Evolutionary conservation across 2,888 invertebrate genomes (phyloP).

Genomic region (Pimpla rufipes): DNA sequence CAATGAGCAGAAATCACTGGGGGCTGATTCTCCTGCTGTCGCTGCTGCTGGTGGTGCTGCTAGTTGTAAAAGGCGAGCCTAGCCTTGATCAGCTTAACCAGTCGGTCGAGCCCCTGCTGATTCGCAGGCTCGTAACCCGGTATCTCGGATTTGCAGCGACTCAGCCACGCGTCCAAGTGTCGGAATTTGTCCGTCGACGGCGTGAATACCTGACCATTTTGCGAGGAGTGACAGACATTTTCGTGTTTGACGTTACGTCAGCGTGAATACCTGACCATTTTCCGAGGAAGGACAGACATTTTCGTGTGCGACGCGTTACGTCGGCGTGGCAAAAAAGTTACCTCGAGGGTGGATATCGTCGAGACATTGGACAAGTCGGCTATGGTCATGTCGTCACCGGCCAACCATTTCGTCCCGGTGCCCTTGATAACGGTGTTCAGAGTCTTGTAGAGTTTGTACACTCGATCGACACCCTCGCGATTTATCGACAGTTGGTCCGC

Average conservation of each 20-base stretch:
- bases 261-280: not conserved
- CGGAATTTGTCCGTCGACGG: constrained; percentile 8
- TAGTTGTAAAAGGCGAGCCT: not conserved
- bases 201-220: constrained; percentile 22
- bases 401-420: not conserved
- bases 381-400: constrained; percentile 37
- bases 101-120: constrained; percentile 84
- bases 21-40: not conserved
- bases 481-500: not conserved
- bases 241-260: not conserved
- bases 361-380: constrained; percentile 54
- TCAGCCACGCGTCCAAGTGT: constrained; percentile 30
- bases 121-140: constrained; percentile 86
- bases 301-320: not conserved
- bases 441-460: constrained; percentile 16
- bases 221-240: not conserved
- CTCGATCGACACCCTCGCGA: constrained; percentile 1
- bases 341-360: constrained; percentile 48
- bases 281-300: not conserved
- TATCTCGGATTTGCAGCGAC: constrained; percentile 46
- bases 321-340: constrained; percentile 43
- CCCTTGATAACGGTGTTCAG: not conserved
- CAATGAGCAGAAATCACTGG: constrained; percentile 19
- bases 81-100: constrained; percentile 41
- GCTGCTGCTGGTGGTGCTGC: not conserved